phyloP scores from a whole-genome alignment of 2,888 invertebrate species.

The Drosophila histrio region DNA sequence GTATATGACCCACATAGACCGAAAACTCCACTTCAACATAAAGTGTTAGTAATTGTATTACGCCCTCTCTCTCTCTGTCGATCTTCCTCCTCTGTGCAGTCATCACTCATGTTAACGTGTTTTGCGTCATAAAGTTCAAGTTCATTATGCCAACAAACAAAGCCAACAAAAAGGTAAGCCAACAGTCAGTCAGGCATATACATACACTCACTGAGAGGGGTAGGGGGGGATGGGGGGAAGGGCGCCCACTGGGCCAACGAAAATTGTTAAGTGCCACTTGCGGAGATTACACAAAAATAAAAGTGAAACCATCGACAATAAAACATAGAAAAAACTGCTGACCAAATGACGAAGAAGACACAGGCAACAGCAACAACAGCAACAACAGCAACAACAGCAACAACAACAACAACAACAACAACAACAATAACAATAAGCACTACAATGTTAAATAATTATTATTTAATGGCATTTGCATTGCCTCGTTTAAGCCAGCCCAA shows the following conservation, averaged over 20 bases:
- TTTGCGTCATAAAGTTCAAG: slow-evolving; percentile 79
- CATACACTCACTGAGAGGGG: slow-evolving; percentile 8
- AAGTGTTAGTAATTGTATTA: slow-evolving; percentile 49
- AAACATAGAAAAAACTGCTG: slow-evolving; percentile 31
- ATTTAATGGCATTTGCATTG: slow-evolving; percentile 69
- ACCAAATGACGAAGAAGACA: slow-evolving; percentile 38
- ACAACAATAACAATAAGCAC: slow-evolving; percentile 9
- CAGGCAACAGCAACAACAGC: neutral
- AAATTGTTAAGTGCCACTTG: slow-evolving; percentile 67
- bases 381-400: neutral
- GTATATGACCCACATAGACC: slow-evolving; percentile 21
- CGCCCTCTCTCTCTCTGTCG: slow-evolving; percentile 17
- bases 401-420: neutral
- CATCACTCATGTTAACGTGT: slow-evolving; percentile 72
- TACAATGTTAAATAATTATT: slow-evolving; percentile 69
- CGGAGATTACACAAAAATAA: slow-evolving; percentile 65
- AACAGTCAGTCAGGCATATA: slow-evolving; percentile 28
- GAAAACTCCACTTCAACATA: slow-evolving; percentile 23
- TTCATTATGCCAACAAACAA: slow-evolving; percentile 67
- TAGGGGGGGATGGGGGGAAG: neutral
- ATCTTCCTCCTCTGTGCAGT: slow-evolving; percentile 21
- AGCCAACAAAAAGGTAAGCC: slow-evolving; percentile 42
- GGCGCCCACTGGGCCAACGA: slow-evolving; percentile 40
- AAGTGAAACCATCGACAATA: slow-evolving; percentile 57
- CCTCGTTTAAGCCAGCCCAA: slow-evolving; percentile 33